Evolutionary conservation across 2,888 invertebrate genomes (phyloP).

Genomic region (Caenorhabditis zanzibari): DNA sequence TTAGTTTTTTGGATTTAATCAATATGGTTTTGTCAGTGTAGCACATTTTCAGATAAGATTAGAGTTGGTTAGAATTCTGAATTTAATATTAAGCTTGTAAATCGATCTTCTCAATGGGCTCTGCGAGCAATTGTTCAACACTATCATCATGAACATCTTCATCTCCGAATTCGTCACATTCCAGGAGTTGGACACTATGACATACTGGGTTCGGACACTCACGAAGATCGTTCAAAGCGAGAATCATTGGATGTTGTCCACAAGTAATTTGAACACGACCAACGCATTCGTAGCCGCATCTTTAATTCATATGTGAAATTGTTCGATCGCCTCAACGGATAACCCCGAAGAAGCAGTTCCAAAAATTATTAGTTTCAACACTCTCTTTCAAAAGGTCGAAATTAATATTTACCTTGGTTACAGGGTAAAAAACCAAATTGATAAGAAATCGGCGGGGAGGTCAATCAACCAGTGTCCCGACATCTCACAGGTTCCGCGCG

Average conservation of each 20-base stretch:
- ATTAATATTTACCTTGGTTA: constrained; percentile 51
- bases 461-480: constrained; percentile 20
- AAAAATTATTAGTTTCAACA: constrained; percentile 46
- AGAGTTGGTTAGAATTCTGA: not conserved
- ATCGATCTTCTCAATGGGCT: constrained; percentile 65
- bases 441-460: not conserved
- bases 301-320: constrained; percentile 24
- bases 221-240: constrained; percentile 71
- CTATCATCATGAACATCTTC: constrained; percentile 42
- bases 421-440: constrained; percentile 41
- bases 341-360: constrained; percentile 49
- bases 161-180: constrained; percentile 43
- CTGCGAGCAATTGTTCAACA: constrained; percentile 46
- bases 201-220: constrained; percentile 73
- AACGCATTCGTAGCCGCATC: constrained; percentile 74
- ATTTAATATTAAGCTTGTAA: constrained; percentile 12
- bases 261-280: constrained; percentile 72
- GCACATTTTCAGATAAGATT: constrained; percentile 1
- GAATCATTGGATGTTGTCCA: constrained; percentile 67
- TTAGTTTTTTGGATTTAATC: not conserved
- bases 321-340: constrained; percentile 27
- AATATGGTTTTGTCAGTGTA: constrained; percentile 7
- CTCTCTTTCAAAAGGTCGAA: constrained; percentile 48
- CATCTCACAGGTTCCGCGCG: constrained; percentile 42
- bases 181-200: constrained; percentile 68